Base-by-base conservation (phyloP, 2,888 invertebrate genomes). In the Plemyria rubiginata region DNA sequence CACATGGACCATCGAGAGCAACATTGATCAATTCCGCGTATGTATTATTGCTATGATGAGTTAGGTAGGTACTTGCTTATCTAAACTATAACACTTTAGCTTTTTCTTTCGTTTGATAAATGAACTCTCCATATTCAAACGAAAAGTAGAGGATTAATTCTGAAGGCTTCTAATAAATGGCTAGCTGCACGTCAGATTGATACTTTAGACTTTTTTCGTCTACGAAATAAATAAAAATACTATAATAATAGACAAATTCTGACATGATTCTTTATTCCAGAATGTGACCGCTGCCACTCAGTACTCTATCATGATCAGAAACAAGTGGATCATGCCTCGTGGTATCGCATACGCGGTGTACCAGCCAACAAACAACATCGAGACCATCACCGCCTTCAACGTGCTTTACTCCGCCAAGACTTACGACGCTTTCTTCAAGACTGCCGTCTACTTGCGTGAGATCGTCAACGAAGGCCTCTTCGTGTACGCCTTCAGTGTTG, bases 401-500 rank as follows among this genome's bases (percentile, higher is more conserved):
- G 87, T 95, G 61, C 92, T 97, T 68, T 94, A 94, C 86, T 94
- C 95, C 62, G 95, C 96, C 69, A 95, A 95, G 81, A 94, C 96
- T 79, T 96, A 94, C 82, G 93, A 94, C 11, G 95, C 95, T 36
- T 96, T 97, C 89, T 93, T 94, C 82, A 94, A 94, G 72, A 95
- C 95, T 7, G 96, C 95, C 29, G 94, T 94, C 43, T 96, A 95
- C 93, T 93, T 96, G 28, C 95, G 96, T 57, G 89, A 95, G 61
- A 85, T 94, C 68, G 87, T 95, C 62, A 97, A 96, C 82, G 95
- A 96, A 82, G 94, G 94, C 54, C 90, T 96, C 77, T 96, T 95
- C 81, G 90, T 95, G 46, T 95, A 96, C 72, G 94, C 95, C 5
- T 81, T 95, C 58, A 93, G 93, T 62, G 86, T 94, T 28, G 95